Evolutionary conservation across 1,140 invertebrate genomes (phyloP).

Genomic region (Zaprionus ghesquierei): DNA sequence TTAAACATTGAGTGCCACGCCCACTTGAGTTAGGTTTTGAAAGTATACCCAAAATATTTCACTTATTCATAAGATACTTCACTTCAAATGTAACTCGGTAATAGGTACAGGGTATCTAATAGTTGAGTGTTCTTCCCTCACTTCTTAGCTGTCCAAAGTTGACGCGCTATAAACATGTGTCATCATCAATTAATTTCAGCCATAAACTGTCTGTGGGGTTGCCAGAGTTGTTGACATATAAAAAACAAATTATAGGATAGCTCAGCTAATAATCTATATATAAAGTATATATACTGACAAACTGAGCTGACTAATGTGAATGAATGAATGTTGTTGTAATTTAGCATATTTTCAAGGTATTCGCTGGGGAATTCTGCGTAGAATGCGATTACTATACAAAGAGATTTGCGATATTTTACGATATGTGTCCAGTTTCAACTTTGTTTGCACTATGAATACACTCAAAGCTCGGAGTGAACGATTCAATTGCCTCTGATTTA

Average conservation of each 20-base stretch:
- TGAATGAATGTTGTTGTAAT: background rate
- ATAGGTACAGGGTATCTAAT: background rate
- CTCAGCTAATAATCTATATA: constrained; percentile 31
- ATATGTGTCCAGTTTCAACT: background rate
- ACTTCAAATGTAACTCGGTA: no score
- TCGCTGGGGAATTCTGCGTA: background rate
- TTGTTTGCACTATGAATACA: constrained; percentile 3
- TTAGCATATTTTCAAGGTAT: background rate
- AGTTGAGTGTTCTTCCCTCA: background rate
- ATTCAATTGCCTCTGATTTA: background rate
- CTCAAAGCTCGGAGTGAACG: background rate
- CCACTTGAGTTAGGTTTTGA: background rate
- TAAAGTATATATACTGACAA: background rate
- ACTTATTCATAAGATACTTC: no score
- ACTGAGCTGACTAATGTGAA: constrained; percentile 33
- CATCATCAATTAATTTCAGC: constrained; percentile 68
- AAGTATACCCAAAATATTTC: no score
- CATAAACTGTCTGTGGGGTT: constrained; percentile 26
- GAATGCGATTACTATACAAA: background rate
- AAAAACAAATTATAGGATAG: constrained; percentile 23
- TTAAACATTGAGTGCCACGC: background rate
- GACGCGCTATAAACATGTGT: constrained; percentile 46
- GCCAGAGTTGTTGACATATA: constrained; percentile 24
- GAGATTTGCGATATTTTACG: background rate
- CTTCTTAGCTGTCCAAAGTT: background rate